phyloP scores from a whole-genome alignment of 2,888 invertebrate genomes.

The Drepana falcataria region DNA sequence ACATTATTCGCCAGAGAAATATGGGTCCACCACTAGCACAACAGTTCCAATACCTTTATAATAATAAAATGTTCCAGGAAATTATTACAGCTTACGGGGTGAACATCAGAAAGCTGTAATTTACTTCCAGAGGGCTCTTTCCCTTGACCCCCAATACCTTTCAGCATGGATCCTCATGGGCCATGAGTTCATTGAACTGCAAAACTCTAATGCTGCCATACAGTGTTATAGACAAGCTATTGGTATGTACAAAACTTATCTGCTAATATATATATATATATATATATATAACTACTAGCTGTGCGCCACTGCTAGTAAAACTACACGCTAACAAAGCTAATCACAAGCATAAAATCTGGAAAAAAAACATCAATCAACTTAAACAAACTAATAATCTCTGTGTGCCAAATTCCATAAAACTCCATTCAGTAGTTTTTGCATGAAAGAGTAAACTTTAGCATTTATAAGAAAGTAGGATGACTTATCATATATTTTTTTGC shows the following conservation, averaged over 20 bases:
- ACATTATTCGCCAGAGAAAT: background rate
- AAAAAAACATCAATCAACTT: too few species aligned
- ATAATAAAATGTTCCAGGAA: conserved; percentile 79
- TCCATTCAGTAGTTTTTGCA: too few species aligned
- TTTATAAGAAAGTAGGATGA: too few species aligned
- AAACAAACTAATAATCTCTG: too few species aligned
- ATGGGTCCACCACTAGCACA: too few species aligned
- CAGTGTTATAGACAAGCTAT: conserved; percentile 98
- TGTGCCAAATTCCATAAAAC: too few species aligned
- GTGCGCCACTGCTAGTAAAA: too few species aligned
- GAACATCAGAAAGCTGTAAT: conserved; percentile 99
- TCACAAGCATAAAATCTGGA: too few species aligned
- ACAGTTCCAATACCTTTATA: too few species aligned
- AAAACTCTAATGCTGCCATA: conserved; percentile 98
- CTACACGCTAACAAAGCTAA: too few species aligned
- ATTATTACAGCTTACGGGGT: conserved; percentile 96
- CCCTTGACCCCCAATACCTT: conserved; percentile 94
- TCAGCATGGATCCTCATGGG: conserved; percentile 99
- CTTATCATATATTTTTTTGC: background rate
- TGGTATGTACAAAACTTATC: conserved; percentile 74
- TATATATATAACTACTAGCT: background rate
- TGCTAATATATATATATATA: background rate
- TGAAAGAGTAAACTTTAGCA: too few species aligned
- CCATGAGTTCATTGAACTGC: conserved; percentile 99
- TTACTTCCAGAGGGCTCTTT: conserved; percentile 96